Evolutionary conservation across 2,797 vertebrate species (phyloP), one percentile per base, ranked within the genome.

Genomic region (Sebastes paucispinis): DNA sequence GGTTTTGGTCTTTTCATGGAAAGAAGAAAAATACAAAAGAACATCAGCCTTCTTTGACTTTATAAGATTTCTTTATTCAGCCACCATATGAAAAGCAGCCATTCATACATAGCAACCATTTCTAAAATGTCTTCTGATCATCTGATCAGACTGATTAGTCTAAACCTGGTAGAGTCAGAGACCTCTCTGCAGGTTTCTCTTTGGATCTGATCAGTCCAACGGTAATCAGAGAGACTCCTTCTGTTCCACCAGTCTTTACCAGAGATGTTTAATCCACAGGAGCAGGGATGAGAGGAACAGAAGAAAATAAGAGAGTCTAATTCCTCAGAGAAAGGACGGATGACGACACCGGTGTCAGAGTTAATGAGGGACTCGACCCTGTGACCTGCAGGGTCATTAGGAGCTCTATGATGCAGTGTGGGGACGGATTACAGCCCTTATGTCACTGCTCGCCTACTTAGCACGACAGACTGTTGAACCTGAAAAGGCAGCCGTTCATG

Each of bases 321-420:
- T 69, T 82, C 76, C 63, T 69, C 6, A 47, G 70, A 81, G 77
- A 86, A 87, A 83, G 68, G 67, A 36, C 67, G 18, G 55, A 77
- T 32, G 82, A 79, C 1, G 24, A 79, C 72, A 84, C 39, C 18
- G 1, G 73, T 79, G 87, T 82, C 66, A 52, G 76, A 85, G 85
- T 88, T 85, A 91, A 92, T 89, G 85, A 91, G 84, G 77, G 80
- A 74, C 73, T 91, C 75, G 77, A 89, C 88, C 91, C 69, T 31
- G 16, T 86, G 91, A 91, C 88, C 91, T 77, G n/a, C 47, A 6
- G 78, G 88, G 87, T 92, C 92, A 87, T 86, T 69, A 75, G 52
- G 24, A 68, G 83, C 69, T 86, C 81, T 86, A 31, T 83, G 82
- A 85, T 86, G 81, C 70, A 57, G 75, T 75, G 76, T 78, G 77